Conservation (phyloP, 2,113 vertebrate species). For the Heteronetta atricapilla region DNA sequence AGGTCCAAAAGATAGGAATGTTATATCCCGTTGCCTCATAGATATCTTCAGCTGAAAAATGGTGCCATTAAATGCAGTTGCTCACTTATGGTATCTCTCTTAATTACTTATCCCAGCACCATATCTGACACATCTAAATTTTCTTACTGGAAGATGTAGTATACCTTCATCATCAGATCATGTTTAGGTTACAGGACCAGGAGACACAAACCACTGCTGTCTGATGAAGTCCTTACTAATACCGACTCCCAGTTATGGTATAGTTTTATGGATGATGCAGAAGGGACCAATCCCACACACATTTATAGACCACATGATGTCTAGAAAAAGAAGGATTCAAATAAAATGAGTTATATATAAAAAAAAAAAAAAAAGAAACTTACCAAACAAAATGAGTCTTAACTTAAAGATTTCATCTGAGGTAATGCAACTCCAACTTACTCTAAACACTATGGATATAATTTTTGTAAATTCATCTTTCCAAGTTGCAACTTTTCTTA, state of each 20-base stretch:
- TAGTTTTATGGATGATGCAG: neutral
- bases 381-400: fast-evolving
- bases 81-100: neutral
- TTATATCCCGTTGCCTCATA: neutral
- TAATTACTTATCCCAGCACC: neutral
- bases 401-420: neutral
- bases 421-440: neutral
- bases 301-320: neutral
- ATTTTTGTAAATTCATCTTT: neutral
- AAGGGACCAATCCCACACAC: neutral
- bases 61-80: neutral
- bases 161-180: neutral
- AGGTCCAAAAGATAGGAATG: neutral
- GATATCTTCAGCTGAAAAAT: neutral
- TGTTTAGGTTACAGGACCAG: neutral
- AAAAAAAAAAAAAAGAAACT: neutral
- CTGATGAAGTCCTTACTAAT: neutral
- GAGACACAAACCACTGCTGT: neutral
- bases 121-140: neutral
- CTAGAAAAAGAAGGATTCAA: neutral
- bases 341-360: neutral
- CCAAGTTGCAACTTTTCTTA: neutral
- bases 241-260: neutral
- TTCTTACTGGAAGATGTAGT: neutral
- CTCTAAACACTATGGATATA: neutral